Evolutionary conservation across 2,888 invertebrate species (phyloP).

Genomic region (Tetragonisca angustula): DNA sequence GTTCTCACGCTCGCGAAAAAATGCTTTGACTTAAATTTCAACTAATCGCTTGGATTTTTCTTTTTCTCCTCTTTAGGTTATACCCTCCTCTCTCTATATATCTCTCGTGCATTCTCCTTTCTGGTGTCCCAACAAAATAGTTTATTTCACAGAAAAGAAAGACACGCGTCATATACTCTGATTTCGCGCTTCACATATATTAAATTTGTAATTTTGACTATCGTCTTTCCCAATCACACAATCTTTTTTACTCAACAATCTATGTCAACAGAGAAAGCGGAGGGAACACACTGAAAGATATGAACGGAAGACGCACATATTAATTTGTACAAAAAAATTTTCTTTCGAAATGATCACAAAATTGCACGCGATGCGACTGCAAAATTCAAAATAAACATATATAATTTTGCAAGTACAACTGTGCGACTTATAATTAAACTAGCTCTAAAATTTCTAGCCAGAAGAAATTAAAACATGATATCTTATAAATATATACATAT

Average conservation of each 20-base stretch:
- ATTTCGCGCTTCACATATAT: conserved; percentile 29
- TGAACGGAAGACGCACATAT: conserved; percentile 44
- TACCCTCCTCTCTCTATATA: background rate
- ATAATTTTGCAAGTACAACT: background rate
- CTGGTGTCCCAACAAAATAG: conserved; percentile 51
- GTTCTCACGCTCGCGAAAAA: conserved; percentile 22
- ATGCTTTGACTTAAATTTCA: background rate
- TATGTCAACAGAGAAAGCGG: conserved; percentile 35
- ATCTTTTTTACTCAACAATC: background rate
- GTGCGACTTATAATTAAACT: background rate
- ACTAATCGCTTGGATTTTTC: background rate
- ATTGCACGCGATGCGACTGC: conserved; percentile 2
- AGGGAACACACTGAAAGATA: conserved; percentile 46
- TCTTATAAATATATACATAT: background rate
- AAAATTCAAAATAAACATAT: background rate
- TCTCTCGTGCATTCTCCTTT: conserved; percentile 43
- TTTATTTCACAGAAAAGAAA: conserved; percentile 56
- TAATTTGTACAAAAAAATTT: conserved; percentile 12
- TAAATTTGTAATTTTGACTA: background rate
- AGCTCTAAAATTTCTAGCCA: background rate
- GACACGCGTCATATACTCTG: conserved; percentile 52
- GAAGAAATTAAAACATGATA: background rate
- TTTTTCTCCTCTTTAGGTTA: background rate
- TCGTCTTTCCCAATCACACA: conserved; percentile 3
- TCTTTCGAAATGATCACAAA: conserved; percentile 7